Evolutionary conservation across 1,140 invertebrate species (phyloP), one percentile per base, ranked within the genome.

Genomic region (Drosophila miranda): DNA sequence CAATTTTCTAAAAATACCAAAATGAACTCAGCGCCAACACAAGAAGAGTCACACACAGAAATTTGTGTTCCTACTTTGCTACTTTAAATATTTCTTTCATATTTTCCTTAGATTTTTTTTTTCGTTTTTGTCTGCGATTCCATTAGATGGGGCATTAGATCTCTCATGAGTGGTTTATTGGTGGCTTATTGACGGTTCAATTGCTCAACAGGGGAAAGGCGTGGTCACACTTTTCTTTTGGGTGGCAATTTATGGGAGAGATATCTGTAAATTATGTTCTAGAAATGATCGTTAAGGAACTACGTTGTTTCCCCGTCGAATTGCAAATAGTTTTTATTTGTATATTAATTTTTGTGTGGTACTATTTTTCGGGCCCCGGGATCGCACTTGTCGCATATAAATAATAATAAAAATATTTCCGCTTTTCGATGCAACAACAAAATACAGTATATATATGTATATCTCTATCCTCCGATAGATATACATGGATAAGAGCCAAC

Each of bases 1-100:
- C 76, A 89, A 89, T 78, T 77, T 79, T 87, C 86, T 86, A 86
- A 60, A 86, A 89, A 89, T 89, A 87, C 49, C 44, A 42, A 38
- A 64, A 82, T 89, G 86, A 89, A 82, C 78, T 89, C 86, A 89
- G 76, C 76, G 71, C 71, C 68, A 38, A 38, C 11, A 66, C 71
- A 51, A 83, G 58, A 68, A 72, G 68, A 55, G 68, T 45, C 63
- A 50, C 62, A 66, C 41, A 48, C 49, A 4, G 8, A 38, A 11
- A 34, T n/a, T n/a, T n/a, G n/a, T 56, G 16, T 19, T 19, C 34
- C 34, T 38, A 38, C 51, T 54, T 57, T 57, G 62, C 82, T 74
- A 82, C 78, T 86, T 87, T 68, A 78, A 56, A 74, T 66, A 59
- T 59, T 74, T 74, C 53, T 56, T 67, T 73, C 52, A 75, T 75